Conservation (phyloP, 2,888 invertebrate species). For the Harpalus rubripes region DNA sequence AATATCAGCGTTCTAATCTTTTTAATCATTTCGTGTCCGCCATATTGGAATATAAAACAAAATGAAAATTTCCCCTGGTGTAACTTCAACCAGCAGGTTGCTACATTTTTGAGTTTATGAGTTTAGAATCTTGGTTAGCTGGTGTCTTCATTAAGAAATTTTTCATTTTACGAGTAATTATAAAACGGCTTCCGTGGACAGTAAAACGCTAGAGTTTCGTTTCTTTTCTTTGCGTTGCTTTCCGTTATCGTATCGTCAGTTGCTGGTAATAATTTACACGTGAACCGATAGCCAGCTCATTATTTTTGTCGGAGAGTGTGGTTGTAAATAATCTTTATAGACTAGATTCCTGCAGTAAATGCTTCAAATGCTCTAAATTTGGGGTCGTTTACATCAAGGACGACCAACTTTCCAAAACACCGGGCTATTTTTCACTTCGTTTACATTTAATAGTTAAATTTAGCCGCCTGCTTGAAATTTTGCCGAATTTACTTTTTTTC, state of each 20-base stretch:
- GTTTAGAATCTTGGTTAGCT: constrained; percentile 39
- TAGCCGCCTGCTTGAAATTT: background rate
- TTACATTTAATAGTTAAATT: constrained; percentile 34
- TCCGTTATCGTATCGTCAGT: constrained; percentile 53
- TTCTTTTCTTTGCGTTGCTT: constrained; percentile 13
- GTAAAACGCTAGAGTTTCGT: constrained; percentile 31
- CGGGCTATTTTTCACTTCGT: constrained; percentile 20
- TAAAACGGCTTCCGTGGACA: constrained; percentile 59
- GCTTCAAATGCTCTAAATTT: constrained; percentile 56
- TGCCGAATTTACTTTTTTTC: background rate
- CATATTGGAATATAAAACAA: background rate
- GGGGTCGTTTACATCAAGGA: constrained; percentile 55
- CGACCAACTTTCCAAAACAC: constrained; percentile 55
- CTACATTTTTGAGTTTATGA: constrained; percentile 50
- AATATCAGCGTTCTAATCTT: background rate
- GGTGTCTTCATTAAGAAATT: constrained; percentile 64
- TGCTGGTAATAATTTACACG: constrained; percentile 65
- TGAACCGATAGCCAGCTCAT: constrained; percentile 56
- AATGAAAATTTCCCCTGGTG: constrained; percentile 26
- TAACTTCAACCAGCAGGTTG: constrained; percentile 34
- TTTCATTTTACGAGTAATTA: constrained; percentile 65
- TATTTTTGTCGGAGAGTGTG: constrained; percentile 55
- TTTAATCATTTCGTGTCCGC: background rate
- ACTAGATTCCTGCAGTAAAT: constrained; percentile 58
- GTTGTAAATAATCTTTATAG: constrained; percentile 63